These are phyloP conservation scores for Alcedo atthis DNA, from an alignment of 2,797 vertebrate species.

Conservation along the genomic window DNA sequence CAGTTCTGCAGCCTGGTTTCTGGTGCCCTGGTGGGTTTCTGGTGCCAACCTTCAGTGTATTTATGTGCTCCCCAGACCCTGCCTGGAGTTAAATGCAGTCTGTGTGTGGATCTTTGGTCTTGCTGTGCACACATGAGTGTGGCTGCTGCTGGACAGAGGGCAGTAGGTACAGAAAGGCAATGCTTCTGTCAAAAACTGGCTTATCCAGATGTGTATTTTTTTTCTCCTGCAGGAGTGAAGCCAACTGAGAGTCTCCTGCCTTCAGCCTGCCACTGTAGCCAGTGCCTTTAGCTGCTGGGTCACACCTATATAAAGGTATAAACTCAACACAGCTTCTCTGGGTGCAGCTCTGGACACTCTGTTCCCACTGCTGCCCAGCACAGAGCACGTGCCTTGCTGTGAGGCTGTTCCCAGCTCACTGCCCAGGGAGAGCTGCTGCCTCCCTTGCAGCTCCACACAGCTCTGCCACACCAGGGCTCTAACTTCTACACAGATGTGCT, in stretches of 20 bases:
- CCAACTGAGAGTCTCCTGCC: neutral
- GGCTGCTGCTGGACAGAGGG: neutral
- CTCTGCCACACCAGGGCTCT: neutral
- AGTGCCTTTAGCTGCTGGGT: neutral
- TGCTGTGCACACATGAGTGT: neutral
- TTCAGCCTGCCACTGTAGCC: neutral
- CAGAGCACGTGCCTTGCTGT: neutral
- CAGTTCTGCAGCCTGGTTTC: neutral
- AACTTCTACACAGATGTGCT: fast-evolving
- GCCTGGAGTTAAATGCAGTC: neutral
- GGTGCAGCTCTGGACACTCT: neutral
- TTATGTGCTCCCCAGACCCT: neutral
- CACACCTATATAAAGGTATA: neutral
- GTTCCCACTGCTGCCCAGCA: fast-evolving
- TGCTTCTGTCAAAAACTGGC: neutral
- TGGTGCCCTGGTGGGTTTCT: neutral
- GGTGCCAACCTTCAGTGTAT: neutral
- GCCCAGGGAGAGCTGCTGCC: neutral
- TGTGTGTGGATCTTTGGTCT: too few species aligned
- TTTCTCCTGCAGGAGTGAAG: neutral
- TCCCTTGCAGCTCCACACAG: neutral
- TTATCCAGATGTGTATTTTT: too few species aligned
- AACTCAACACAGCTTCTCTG: neutral
- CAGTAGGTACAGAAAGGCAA: neutral
- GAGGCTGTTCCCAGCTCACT: neutral